Percentiles rank a stretch among this genome's conserved stretches.
Evolutionary conservation across 1,140 invertebrate genomes (phyloP).

Genomic region (Phocides pigmalion): DNA sequence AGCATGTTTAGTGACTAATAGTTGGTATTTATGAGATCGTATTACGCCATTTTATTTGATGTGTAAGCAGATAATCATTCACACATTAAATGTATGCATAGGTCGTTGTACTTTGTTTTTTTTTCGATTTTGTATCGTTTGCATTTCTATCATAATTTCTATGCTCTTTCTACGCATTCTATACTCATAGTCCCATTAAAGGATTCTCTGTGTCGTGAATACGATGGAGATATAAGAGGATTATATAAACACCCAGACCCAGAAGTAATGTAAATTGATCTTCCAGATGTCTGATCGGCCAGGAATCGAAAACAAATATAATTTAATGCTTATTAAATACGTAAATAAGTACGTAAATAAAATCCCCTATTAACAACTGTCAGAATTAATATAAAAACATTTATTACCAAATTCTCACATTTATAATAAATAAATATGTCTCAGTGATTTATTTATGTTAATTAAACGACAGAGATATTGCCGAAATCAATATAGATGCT

Average conservation of each 20-base stretch:
- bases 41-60: background rate
- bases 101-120: constrained; percentile 23
- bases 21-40: background rate
- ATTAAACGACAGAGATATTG: constrained; percentile 8
- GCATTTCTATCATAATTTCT: too few species aligned
- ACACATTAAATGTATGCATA: too few species aligned
- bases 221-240: too few species aligned
- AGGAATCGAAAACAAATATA: too few species aligned
- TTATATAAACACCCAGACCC: too few species aligned
- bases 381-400: constrained; percentile 13
- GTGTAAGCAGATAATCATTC: too few species aligned
- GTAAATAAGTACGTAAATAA: background rate
- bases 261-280: too few species aligned
- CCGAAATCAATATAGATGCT: constrained; percentile 15
- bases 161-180: too few species aligned
- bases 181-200: too few species aligned
- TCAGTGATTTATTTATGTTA: constrained; percentile 4
- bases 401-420: constrained; percentile 7
- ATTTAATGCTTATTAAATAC: too few species aligned
- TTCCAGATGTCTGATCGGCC: too few species aligned
- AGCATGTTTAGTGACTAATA: constrained; percentile 17
- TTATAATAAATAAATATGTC: constrained; percentile 2
- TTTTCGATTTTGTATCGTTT: constrained; percentile 2
- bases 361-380: background rate
- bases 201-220: too few species aligned